These are phyloP conservation scores for Tenthredo mesomela DNA, from an alignment of 2,888 invertebrate genomes.

Conservation along the genomic window DNA sequence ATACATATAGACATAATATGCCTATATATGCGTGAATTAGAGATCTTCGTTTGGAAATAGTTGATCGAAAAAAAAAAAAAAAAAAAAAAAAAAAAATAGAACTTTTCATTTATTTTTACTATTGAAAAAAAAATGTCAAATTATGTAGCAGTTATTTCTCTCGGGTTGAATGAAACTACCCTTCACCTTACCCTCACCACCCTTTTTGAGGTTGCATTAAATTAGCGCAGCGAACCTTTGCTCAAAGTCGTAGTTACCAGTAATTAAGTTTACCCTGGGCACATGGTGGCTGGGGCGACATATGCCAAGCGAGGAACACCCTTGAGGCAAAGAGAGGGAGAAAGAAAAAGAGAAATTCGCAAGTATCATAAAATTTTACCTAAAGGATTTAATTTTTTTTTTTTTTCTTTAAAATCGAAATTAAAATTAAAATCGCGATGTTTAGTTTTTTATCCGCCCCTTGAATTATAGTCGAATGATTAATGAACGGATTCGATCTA, in stretches of 20 bases:
- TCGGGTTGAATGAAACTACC: neutral
- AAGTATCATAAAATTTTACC: neutral
- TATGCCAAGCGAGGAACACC: slow-evolving; percentile 6
- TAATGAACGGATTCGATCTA: neutral
- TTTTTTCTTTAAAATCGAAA: neutral
- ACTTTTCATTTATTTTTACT: neutral
- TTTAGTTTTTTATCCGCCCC: neutral
- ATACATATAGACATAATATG: neutral
- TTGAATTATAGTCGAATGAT: neutral
- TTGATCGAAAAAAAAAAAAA: too few relatives aligned
- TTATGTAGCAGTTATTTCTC: neutral
- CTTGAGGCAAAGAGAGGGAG: neutral
- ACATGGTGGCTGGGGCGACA: slow-evolving; percentile 37
- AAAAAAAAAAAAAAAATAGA: too few relatives aligned
- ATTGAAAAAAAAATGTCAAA: too few relatives aligned
- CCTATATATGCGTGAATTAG: neutral
- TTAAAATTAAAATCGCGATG: neutral
- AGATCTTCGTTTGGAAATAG: neutral
- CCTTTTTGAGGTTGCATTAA: slow-evolving; percentile 45
- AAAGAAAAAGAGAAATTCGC: neutral
- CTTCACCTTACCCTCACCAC: neutral
- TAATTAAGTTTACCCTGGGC: slow-evolving; percentile 41
- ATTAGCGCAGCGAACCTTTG: slow-evolving; percentile 23
- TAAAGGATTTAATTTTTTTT: neutral
- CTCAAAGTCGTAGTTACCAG: slow-evolving; percentile 43